phyloP scores from a whole-genome alignment of 1,140 invertebrate species.

The Choristoneura fumiferana region DNA sequence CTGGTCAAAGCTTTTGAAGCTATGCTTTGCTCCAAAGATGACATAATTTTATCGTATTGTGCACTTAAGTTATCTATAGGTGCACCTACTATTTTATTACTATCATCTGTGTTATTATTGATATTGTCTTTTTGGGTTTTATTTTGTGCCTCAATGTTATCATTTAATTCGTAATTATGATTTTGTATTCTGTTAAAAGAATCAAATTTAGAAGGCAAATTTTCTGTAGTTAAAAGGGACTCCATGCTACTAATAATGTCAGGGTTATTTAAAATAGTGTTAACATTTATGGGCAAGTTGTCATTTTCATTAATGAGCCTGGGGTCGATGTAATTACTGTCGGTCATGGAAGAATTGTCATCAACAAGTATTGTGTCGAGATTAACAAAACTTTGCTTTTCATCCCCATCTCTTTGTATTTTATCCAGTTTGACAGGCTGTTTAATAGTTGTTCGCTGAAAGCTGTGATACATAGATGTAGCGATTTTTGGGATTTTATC shows the following conservation, averaged over 20 bases:
- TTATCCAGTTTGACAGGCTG: constrained; percentile 70
- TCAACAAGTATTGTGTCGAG: constrained; percentile 60
- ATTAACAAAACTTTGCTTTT: constrained; percentile 66
- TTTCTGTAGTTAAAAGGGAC: constrained; percentile 69
- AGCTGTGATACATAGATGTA: constrained; percentile 71
- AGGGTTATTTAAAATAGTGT: constrained; percentile 69
- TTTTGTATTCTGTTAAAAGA: constrained; percentile 50
- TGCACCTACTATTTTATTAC: constrained; percentile 43
- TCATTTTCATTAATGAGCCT: constrained; percentile 73
- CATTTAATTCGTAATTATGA: constrained; percentile 39
- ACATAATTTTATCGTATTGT: constrained; percentile 76
- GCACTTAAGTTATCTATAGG: constrained; percentile 64
- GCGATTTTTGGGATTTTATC: constrained; percentile 73
- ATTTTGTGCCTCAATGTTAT: constrained; percentile 20
- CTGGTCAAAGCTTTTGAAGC: constrained; percentile 68
- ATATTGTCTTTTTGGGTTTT: constrained; percentile 46
- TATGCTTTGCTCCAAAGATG: constrained; percentile 75
- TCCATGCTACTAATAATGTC: constrained; percentile 75
- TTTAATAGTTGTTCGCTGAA: constrained; percentile 62
- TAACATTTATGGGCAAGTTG: constrained; percentile 71
- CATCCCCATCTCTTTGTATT: constrained; percentile 56
- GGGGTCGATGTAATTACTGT: constrained; percentile 73
- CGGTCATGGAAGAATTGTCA: constrained; percentile 67
- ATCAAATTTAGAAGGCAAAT: constrained; percentile 68
- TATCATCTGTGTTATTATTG: constrained; percentile 48